Percentiles rank a stretch among this genome's conserved stretches.
These are phyloP conservation scores for Phenacoccus solenopsis DNA, from an alignment of 1,140 invertebrate species.

Conservation along the genomic window DNA sequence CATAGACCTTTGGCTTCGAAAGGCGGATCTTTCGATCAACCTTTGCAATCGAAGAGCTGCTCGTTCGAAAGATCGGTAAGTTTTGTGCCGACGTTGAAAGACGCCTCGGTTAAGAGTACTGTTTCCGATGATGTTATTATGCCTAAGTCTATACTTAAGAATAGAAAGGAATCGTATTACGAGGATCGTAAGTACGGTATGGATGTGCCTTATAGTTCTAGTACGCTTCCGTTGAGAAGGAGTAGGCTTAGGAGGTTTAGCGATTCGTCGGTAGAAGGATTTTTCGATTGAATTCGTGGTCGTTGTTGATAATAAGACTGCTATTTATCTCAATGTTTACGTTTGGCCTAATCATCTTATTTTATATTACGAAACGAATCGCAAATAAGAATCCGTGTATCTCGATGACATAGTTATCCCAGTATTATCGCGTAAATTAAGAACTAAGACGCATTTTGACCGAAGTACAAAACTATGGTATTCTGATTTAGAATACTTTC, in stretches of 20 bases:
- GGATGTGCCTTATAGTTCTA: neutral
- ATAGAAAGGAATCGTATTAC: slow-evolving; percentile 31
- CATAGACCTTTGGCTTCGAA: slow-evolving; percentile 31
- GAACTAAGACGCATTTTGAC: no score
- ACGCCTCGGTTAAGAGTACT: neutral
- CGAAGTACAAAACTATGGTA: no score
- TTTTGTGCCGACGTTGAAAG: neutral
- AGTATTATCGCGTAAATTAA: no score
- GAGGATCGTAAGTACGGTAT: neutral
- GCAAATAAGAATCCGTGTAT: no score
- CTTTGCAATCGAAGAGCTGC: slow-evolving; percentile 1
- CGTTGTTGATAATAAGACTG: neutral
- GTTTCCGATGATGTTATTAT: slow-evolving; percentile 33
- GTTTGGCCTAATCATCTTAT: no score
- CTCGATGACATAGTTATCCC: no score
- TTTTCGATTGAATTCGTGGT: neutral
- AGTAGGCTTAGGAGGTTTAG: neutral
- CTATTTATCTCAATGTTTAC: no score
- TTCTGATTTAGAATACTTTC: no score
- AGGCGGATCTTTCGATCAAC: slow-evolving; percentile 23
- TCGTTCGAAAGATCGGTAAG: slow-evolving; percentile 28
- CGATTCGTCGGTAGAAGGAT: neutral
- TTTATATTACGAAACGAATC: no score
- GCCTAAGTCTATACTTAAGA: slow-evolving; percentile 41
- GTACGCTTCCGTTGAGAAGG: neutral